Percentiles rank a stretch among this genome's conserved stretches.
These are phyloP conservation scores for Threskiornis aethiopicus DNA, from an alignment of 2,797 vertebrate species.

Conservation along the genomic window DNA sequence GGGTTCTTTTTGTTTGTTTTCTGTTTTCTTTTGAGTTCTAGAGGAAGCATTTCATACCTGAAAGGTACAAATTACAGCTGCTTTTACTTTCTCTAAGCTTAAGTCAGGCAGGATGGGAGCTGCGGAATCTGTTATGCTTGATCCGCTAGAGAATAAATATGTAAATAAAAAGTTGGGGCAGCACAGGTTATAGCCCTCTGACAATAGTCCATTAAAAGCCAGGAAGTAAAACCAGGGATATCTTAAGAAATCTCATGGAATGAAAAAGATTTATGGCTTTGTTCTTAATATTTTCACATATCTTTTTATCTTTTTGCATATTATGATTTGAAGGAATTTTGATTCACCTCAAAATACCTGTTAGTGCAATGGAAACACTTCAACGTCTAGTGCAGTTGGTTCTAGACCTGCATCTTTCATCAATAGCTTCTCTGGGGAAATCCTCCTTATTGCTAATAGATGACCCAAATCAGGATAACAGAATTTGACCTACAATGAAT, in stretches of 20 bases:
- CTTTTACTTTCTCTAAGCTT: not conserved
- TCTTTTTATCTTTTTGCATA: not conserved
- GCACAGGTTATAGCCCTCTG: not conserved
- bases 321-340: not conserved
- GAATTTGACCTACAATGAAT: not conserved
- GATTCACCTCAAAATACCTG: not conserved
- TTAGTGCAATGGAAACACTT: not conserved
- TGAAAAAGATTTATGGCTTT: not conserved
- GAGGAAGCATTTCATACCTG: not conserved
- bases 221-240: not conserved
- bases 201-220: not conserved
- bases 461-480: not conserved
- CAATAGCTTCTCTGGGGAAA: not conserved
- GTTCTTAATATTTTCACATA: not conserved
- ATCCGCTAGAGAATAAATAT: not conserved
- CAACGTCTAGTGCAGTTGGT: not conserved
- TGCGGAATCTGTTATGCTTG: not conserved
- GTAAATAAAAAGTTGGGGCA: not conserved
- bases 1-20: conserved; percentile 21
- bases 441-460: not conserved
- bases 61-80: not conserved
- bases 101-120: not conserved
- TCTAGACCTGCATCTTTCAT: not conserved
- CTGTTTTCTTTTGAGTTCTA: conserved; percentile 17
- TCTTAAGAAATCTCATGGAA: not conserved